These are phyloP conservation scores for Athene noctua DNA, from an alignment of 2,113 vertebrate species.

Conservation along the genomic window DNA sequence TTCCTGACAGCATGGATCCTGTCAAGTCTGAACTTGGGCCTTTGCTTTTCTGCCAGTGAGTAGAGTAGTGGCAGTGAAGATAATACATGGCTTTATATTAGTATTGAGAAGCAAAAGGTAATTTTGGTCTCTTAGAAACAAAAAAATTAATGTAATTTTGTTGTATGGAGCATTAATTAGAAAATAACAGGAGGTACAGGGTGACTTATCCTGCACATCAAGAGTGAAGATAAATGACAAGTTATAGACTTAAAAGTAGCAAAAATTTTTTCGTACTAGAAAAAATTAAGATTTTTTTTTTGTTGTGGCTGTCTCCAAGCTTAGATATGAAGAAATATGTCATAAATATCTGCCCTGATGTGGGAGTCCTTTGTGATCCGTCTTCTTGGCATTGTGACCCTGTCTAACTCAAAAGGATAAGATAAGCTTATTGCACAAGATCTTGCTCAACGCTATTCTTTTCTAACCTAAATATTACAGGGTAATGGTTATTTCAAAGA, in stretches of 20 bases:
- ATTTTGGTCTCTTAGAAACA: background rate
- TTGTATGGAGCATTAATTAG: background rate
- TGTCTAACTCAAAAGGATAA: background rate
- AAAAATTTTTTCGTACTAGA: too few relatives aligned
- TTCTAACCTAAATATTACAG: conserved; percentile 59
- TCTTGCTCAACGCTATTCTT: background rate
- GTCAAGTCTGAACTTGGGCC: background rate
- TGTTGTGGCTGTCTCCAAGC: background rate
- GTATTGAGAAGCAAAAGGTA: background rate
- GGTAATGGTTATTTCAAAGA: conserved; percentile 97
- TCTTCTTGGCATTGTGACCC: background rate
- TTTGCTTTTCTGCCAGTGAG: background rate
- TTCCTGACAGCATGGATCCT: background rate
- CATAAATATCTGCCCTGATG: background rate
- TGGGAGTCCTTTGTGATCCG: background rate
- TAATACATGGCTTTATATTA: background rate
- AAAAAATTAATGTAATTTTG: background rate
- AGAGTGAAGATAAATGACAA: background rate
- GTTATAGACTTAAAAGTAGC: background rate
- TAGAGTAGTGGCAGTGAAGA: background rate
- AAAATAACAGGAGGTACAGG: background rate
- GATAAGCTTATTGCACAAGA: background rate
- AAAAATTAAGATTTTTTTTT: too few relatives aligned
- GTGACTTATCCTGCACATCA: background rate
- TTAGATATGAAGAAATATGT: background rate